Evolutionary conservation across 2,888 invertebrate species (phyloP), one percentile per base, ranked within the genome.

Genomic region (Ophion ellenae): DNA sequence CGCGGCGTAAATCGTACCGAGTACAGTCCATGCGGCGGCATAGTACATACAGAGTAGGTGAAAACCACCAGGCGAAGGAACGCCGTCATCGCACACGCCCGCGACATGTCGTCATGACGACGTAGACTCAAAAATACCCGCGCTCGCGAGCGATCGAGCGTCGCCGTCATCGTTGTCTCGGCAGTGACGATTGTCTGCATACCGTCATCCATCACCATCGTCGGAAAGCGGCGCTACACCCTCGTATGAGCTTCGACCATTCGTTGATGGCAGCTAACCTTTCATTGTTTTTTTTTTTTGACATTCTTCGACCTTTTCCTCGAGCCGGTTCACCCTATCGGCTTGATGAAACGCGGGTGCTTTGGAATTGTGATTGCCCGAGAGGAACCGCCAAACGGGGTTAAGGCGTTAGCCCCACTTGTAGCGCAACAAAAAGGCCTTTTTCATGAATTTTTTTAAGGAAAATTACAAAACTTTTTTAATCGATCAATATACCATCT

Each of bases 91-190:
- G 36, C 36, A 32, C 40, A 47, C 57, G 47, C 47, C 47, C 47
- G 36, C 11, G 47, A 67, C 40, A 17, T 40, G 91, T 93, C 84
- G 91, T 86, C 91, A 91, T 93, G 91, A 88, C 90, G 87, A 93
- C 92, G 88, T 87, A 84, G 89, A 90, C 87, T 91, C 90, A 91
- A 92, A 93, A 92, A 91, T 92, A 91, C 87, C 92, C 89, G 81
- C 80, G 40, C 9, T 40, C 40, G 6, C 40, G 40, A 40, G 75
- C 75, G 67, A 64, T 6, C 64, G 63, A 73, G 20, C 76, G 45
- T 71, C 77, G 80, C 45, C 73, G 79, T 80, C 76, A 80, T 67
- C 61, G 63, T 47, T 66, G 77, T 67, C 63, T 24, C 64, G 79
- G 40, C 32, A 69, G 69, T 69, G 63, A 80, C 80, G 80, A 45